Evolutionary conservation across 2,113 vertebrate genomes (phyloP), one percentile per base, ranked within the genome.

Genomic region (Callionymus lyra): DNA sequence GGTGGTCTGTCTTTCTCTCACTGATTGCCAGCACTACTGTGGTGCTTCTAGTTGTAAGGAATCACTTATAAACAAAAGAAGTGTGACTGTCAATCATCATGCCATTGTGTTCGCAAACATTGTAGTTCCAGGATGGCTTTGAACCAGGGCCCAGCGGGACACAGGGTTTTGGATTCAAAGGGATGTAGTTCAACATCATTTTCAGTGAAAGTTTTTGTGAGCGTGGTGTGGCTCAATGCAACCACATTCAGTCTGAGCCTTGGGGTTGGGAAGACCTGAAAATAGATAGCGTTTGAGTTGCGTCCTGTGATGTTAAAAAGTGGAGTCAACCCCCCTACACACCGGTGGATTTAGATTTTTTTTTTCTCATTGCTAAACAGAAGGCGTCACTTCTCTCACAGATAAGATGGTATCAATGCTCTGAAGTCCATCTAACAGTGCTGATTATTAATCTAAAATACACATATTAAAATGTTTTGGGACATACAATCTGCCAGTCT

Each of bases 181-280:
- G 55, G 63, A 74, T 40, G 50, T 53, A 60, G 79, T 68, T 77
- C 76, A 67, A 27, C 4, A 65, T 12, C 4, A 39, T 1, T 53
- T 74, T 64, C 56, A 63, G 57, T 63, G 31, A 11, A 38, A 68
- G 57, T 79, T 79, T 79, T 68, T 54, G 41, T 17, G 36, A 78
- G 66, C 56, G 72, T 65, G 53, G 58, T 56, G 67, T 72, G 70
- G 48, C 65, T 79, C 79, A 80, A 68, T 16, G 21, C 70, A 70
- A 72, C 72, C 56, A 50, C 56, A 66, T 70, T 65, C 56, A 51
- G 34, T 53, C n/a, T n/a, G n/a, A n/a, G 44, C 53, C 57, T 44
- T 3, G 16, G 61, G 69, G 64, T 27, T 47, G 53, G 57, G 49
- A 59, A 56, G 53, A 59, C 47, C 2, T 11, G 59, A 70, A 76